These are phyloP conservation scores for Hybos culiciformis DNA, from an alignment of 2,888 invertebrate species.

Conservation along the genomic window DNA sequence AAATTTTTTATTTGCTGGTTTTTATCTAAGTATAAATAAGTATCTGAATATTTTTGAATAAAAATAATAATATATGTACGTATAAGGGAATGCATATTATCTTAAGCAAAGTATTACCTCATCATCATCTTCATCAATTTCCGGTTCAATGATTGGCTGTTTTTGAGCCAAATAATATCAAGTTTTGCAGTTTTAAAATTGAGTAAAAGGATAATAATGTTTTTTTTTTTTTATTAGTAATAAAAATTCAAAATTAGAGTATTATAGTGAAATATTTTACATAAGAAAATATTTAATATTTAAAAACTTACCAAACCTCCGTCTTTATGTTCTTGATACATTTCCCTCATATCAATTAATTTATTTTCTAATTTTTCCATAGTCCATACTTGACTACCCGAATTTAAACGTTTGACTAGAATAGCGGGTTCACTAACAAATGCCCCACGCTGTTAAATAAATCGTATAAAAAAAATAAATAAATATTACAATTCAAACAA, in stretches of 20 bases:
- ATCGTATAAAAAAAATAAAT: slow-evolving; percentile 12
- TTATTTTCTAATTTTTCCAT: slow-evolving; percentile 98
- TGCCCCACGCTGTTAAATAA: slow-evolving; percentile 68
- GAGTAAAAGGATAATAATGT: neutral
- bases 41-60: neutral
- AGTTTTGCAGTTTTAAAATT: neutral
- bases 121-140: slow-evolving; percentile 32
- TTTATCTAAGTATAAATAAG: neutral
- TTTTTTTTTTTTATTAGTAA: too few relatives aligned
- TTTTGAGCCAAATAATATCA: neutral
- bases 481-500: too few relatives aligned
- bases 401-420: slow-evolving; percentile 70
- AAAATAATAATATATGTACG: neutral
- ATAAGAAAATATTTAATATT: neutral
- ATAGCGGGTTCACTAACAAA: slow-evolving; percentile 98
- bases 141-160: slow-evolving; percentile 16
- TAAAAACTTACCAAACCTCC: slow-evolving; percentile 34
- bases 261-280: neutral
- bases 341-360: slow-evolving; percentile 94
- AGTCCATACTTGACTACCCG: slow-evolving; percentile 90
- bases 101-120: slow-evolving; percentile 28
- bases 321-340: slow-evolving; percentile 78
- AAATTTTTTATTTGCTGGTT: neutral
- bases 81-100: neutral
- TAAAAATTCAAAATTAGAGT: neutral